Evolutionary conservation across 2,888 invertebrate genomes (phyloP).

Genomic region (Tillus elongatus): DNA sequence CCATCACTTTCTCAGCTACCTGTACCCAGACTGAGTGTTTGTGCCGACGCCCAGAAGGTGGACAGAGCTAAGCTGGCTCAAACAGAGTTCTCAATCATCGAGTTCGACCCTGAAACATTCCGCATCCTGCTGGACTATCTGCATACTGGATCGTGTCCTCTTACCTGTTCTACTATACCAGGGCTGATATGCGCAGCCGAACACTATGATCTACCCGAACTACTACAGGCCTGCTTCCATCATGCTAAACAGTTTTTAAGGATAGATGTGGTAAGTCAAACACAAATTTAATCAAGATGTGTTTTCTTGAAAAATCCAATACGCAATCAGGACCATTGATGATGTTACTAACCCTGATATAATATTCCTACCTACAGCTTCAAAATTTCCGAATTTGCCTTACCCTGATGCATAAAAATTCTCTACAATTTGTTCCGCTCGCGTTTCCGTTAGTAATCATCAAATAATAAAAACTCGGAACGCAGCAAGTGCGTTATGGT

Average conservation of each 20-base stretch:
- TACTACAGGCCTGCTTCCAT: constrained; percentile 89
- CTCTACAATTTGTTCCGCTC: too few species aligned
- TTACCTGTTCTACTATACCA: constrained; percentile 86
- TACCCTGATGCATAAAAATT: too few species aligned
- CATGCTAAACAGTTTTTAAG: constrained; percentile 89
- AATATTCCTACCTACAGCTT: too few species aligned
- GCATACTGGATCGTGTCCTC: constrained; percentile 85
- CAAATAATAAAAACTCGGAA: too few species aligned
- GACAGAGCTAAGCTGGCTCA: constrained; percentile 86
- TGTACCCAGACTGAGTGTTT: constrained; percentile 81
- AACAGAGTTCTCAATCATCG: constrained; percentile 91
- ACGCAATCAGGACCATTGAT: too few species aligned
- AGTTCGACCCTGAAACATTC: constrained; percentile 91
- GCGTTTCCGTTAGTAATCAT: too few species aligned
- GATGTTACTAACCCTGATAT: too few species aligned
- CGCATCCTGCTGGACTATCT: constrained; percentile 83
- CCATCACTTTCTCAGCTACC: constrained; percentile 62
- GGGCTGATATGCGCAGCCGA: constrained; percentile 90
- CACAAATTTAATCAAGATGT: background rate
- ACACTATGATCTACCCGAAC: constrained; percentile 86
- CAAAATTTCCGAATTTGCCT: too few species aligned
- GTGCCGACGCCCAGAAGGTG: constrained; percentile 89
- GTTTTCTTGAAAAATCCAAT: background rate
- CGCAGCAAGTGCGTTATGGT: too few species aligned
- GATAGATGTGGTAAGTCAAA: constrained; percentile 78